phyloP scores from a whole-genome alignment of 2,888 invertebrate species.

The Euzophera pinguis region DNA sequence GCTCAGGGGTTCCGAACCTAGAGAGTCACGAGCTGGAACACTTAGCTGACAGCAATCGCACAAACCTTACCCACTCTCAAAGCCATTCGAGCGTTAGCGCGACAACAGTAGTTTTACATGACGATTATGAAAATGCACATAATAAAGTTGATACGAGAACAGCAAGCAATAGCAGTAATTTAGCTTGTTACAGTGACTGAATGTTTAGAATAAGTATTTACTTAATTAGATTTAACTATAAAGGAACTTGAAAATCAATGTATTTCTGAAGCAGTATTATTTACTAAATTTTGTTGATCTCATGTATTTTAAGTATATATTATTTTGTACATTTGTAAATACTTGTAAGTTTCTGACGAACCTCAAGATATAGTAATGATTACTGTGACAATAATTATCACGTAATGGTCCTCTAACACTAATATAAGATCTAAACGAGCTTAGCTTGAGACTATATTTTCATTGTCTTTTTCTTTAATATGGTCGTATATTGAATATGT shows the following conservation, averaged over 20 bases:
- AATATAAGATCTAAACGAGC: conserved; percentile 65
- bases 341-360: conserved; percentile 23
- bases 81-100: conserved; percentile 83
- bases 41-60: conserved; percentile 71
- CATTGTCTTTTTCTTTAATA: conserved; percentile 27
- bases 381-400: conserved; percentile 73
- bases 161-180: conserved; percentile 49
- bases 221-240: conserved; percentile 26
- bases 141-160: conserved; percentile 48
- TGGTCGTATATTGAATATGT: background rate
- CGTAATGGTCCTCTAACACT: conserved; percentile 61
- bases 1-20: conserved; percentile 72
- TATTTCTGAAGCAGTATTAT: conserved; percentile 52
- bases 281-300: conserved; percentile 20
- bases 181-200: conserved; percentile 68
- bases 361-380: conserved; percentile 42
- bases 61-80: conserved; percentile 74
- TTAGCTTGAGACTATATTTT: conserved; percentile 46
- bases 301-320: conserved; percentile 18
- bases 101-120: conserved; percentile 82
- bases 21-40: conserved; percentile 81
- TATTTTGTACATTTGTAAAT: conserved; percentile 33
- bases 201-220: conserved; percentile 44
- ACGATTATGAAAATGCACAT: conserved; percentile 67
- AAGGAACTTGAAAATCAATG: conserved; percentile 27